These are phyloP conservation scores for Phymanthus crucifer DNA, from an alignment of 92 coral and sea anemone species.

Conservation along the genomic window DNA sequence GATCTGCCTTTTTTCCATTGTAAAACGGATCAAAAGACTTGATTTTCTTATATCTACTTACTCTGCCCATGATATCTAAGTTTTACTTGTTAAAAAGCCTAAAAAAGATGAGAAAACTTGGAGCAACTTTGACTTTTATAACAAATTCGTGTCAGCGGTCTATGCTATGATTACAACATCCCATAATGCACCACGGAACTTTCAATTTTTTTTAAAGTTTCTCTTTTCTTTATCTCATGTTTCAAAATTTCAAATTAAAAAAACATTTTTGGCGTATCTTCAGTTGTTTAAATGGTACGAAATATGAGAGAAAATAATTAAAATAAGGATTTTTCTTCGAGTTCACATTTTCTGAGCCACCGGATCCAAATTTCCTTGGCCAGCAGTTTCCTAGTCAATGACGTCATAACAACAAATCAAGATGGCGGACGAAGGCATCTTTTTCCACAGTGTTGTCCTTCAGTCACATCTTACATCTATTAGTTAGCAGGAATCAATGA, in stretches of 20 bases:
- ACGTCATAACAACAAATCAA: constrained; percentile 12
- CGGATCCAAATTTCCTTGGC: neutral
- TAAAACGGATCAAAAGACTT: constrained; percentile 95
- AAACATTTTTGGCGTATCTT: neutral
- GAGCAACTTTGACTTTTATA: no score
- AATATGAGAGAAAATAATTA: neutral
- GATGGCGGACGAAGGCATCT: neutral
- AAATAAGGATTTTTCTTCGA: neutral
- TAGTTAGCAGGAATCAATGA: neutral
- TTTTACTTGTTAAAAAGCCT: neutral
- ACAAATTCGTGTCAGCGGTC: constrained; percentile 23
- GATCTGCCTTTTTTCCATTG: constrained; percentile 68
- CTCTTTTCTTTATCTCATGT: neutral
- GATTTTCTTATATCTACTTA: constrained; percentile 84
- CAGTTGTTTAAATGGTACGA: neutral
- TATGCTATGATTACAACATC: neutral
- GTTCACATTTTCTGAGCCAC: neutral
- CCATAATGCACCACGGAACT: constrained; percentile 11
- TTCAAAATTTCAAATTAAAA: neutral
- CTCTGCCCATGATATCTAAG: constrained; percentile 67
- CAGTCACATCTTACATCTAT: neutral
- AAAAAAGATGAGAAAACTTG: neutral
- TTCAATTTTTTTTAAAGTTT: neutral
- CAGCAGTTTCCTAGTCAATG: neutral
- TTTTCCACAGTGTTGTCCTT: neutral